Evolutionary conservation across 2,113 vertebrate species (phyloP), one percentile per base, ranked within the genome.

Genomic region (Vombatus ursinus): DNA sequence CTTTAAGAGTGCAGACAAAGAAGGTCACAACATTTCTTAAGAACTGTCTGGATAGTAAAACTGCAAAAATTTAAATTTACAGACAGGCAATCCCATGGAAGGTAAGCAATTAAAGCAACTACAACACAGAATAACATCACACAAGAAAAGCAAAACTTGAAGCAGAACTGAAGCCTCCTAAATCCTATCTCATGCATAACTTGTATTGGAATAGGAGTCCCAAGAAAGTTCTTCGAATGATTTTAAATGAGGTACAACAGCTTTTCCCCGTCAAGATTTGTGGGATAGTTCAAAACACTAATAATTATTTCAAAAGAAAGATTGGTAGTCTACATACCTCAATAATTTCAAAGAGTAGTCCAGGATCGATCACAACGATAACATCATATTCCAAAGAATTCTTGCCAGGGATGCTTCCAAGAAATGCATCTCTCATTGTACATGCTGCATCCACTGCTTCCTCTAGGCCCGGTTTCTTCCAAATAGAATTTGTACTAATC

Each of bases 291-390:
- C 25, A 25, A 0, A 52, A 25, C 8, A 5, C 0, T 1, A 16
- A 57, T 2, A 2, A 2, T 31, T 48, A 49, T n/a, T 54, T 90
- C 3, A 2, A 50, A 52, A 51, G 53, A 77, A 0, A 84, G 37
- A 8, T 23, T 5, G 0, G 19, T 0, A 2, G 14, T 90, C 16
- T 0, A n/a, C 96, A 97, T 97, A 99, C 99, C 99, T 99, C 99
- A 98, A 99, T 99, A 91, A 99, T 98, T 97, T 99, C 99, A 95
- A 99, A 99, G 44, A 99, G 98, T 52, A 99, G 95, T 7, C 99
- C 99, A 0, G 99, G 99, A 90, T 99, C 99, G 0, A 99, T 99
- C 91, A 99, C 98, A 0, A 99, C 92, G 90, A 98, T 94, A 1
- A 99, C 99, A 90, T 99, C 99, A 14, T 99, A 99, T 94, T 99